These are phyloP conservation scores for Ectemnius cavifrons DNA, from an alignment of 2,888 invertebrate species.

Conservation along the genomic window DNA sequence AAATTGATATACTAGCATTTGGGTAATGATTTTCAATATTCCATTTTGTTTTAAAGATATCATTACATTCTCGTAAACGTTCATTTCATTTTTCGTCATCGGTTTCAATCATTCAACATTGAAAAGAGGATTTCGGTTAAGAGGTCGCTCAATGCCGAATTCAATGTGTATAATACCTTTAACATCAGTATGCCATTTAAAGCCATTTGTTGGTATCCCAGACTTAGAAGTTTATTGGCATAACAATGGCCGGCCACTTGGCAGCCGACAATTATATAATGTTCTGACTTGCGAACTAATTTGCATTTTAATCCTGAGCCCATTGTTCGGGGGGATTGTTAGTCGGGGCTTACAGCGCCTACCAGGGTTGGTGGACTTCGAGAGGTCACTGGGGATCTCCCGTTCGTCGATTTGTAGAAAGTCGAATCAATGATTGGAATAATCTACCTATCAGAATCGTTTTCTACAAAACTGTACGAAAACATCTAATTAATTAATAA, in stretches of 20 bases:
- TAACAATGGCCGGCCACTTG: slow-evolving; percentile 52
- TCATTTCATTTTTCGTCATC: too few relatives aligned
- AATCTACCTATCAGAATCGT: not conserved
- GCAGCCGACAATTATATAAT: slow-evolving; percentile 59
- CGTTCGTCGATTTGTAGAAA: slow-evolving; percentile 28
- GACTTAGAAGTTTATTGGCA: slow-evolving; percentile 58
- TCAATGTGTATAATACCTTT: too few relatives aligned
- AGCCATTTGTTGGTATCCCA: slow-evolving; percentile 30
- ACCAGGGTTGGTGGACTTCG: slow-evolving; percentile 43
- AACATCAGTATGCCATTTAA: slow-evolving; percentile 7
- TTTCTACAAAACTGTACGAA: not conserved
- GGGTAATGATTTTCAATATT: too few relatives aligned
- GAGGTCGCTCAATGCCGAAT: too few relatives aligned
- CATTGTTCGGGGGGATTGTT: slow-evolving; percentile 70
- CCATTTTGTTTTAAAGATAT: too few relatives aligned
- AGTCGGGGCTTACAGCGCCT: slow-evolving; percentile 46
- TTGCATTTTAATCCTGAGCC: slow-evolving; percentile 69
- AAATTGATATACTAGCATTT: too few relatives aligned
- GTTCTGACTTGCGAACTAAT: slow-evolving; percentile 69
- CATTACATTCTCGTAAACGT: too few relatives aligned
- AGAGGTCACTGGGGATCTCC: slow-evolving; percentile 26
- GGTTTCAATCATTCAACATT: too few relatives aligned
- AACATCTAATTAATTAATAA: not conserved
- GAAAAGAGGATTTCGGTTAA: too few relatives aligned
- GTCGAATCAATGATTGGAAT: not conserved